A percentile compares a stretch with the other conserved stretches of the same genome.
Evolutionary conservation across 2,888 invertebrate genomes (phyloP).

Genomic region (Hypolimnas misippus): DNA sequence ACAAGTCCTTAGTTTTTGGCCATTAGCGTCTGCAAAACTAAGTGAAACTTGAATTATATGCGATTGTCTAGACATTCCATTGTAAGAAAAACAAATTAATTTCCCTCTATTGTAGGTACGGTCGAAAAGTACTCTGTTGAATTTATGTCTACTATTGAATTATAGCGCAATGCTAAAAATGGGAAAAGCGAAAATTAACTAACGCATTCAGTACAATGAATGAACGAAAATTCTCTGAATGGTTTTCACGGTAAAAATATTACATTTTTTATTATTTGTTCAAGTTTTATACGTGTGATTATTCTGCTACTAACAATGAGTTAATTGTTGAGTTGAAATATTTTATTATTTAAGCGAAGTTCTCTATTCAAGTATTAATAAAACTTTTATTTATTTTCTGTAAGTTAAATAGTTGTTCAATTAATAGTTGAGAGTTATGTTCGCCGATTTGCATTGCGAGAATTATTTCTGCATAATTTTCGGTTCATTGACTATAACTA

Average conservation of each 20-base stretch:
- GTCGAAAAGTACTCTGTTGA: conserved; percentile 70
- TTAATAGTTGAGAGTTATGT: background rate
- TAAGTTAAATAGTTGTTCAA: background rate
- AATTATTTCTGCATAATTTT: background rate
- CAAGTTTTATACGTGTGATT: background rate
- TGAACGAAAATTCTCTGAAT: conserved; percentile 43
- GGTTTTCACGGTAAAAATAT: conserved; percentile 37
- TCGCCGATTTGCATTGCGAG: background rate
- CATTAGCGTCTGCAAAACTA: conserved; percentile 75
- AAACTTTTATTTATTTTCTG: background rate
- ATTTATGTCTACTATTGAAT: conserved; percentile 78
- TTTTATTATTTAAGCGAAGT: background rate
- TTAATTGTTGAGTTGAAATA: background rate
- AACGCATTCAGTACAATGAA: conserved; percentile 51
- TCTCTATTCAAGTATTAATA: background rate
- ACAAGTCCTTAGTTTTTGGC: conserved; percentile 58
- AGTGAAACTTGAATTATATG: conserved; percentile 81
- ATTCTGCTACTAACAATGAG: background rate
- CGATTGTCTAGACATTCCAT: conserved; percentile 81
- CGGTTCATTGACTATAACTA: conserved; percentile 1
- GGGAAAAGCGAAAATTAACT: conserved; percentile 64
- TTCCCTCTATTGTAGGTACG: conserved; percentile 70
- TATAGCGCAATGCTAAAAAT: conserved; percentile 63
- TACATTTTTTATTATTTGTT: conserved; percentile 25
- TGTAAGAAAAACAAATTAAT: conserved; percentile 84